These are phyloP conservation scores for Atta texana DNA, from an alignment of 1,140 invertebrate species.

Conservation along the genomic window DNA sequence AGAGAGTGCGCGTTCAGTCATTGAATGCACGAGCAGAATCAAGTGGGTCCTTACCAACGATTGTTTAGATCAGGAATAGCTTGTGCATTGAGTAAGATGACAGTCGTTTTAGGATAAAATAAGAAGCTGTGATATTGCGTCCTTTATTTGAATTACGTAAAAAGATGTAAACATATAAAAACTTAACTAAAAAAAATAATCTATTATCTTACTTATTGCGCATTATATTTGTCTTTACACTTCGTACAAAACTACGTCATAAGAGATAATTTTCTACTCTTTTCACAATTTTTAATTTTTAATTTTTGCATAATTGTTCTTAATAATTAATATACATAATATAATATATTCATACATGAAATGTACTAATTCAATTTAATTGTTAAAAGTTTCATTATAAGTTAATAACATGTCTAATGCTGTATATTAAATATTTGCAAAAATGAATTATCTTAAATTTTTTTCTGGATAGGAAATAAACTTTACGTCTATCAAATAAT, in stretches of 20 bases:
- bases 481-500: not conserved
- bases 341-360: not conserved
- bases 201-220: not conserved
- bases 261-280: not conserved
- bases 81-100: not conserved
- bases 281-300: no score
- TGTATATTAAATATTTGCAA: not conserved
- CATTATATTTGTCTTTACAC: not conserved
- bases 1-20: not conserved
- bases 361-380: constrained; percentile 1
- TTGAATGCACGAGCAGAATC: constrained; percentile 30
- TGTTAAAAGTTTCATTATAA: not conserved
- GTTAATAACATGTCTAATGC: not conserved
- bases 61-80: constrained; percentile 25
- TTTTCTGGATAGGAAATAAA: not conserved
- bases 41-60: constrained; percentile 32
- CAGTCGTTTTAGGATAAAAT: not conserved
- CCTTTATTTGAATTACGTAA: not conserved
- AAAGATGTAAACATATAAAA: not conserved
- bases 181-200: not conserved
- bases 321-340: not conserved
- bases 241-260: not conserved
- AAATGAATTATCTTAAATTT: not conserved
- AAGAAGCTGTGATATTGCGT: not conserved
- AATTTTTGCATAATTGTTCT: not conserved